Base-by-base conservation (phyloP, 2,113 vertebrate species). In the Carettochelys insculpta region DNA sequence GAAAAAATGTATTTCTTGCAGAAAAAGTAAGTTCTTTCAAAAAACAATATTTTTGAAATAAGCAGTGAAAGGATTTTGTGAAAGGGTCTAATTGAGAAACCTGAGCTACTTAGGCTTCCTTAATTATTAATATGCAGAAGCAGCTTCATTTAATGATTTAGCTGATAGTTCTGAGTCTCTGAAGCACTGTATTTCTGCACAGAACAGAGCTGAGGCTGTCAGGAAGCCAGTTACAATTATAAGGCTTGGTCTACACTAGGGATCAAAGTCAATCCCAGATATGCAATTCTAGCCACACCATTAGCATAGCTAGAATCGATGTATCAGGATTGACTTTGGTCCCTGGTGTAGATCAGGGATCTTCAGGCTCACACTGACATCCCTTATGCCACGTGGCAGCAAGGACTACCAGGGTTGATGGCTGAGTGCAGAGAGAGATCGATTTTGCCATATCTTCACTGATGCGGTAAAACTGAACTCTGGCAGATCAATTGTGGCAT, bases 1-100 rank as follows among this genome's bases (percentile, higher is more conserved):
- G 87, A 96, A 79, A 93, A 95, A 92, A 88, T 94, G 89, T 89
- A 92, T 94, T 93, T 87, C 92, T 90, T 92, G 41, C 56, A 92
- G 80, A 92, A 51, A 85, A 79, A 85, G 34, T 51, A 80, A 94
- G 94, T 94, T 94, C 65, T 92, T 94, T 47, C 91, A 78, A 86
- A 96, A 85, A 93, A n/a, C 43, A 79, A 48, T 48, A 91, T 90
- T 93, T 89, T 86, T 89, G 50, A 88, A 82, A 82, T 84, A 89
- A 5, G 10, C 27, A 71, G 90, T 51, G 80, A 90, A 82, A 80
- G 1, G n/a, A 56, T 89, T 53, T 92, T 95, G 80, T 71, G 82
- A 86, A 95, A 96, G 77, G 73, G 27, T 87, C 51, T 93, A 53
- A 88, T 91, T 95, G 20, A 68, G 61, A 68, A 22, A 17, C 61